Conservation (phyloP, 2,113 vertebrate species). For the Arvicanthis niloticus region DNA sequence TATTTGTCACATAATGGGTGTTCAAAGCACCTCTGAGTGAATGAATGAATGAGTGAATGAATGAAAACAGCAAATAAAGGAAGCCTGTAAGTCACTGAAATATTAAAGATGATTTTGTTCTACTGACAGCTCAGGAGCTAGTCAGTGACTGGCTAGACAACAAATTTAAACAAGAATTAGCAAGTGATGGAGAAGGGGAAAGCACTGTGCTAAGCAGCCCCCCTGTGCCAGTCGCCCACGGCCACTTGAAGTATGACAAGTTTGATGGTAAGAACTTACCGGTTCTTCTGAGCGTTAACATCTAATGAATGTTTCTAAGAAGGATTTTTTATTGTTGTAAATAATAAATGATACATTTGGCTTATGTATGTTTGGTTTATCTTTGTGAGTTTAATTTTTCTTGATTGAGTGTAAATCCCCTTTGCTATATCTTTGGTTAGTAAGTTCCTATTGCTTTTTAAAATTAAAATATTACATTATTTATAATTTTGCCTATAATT, state of each 20-base stretch:
- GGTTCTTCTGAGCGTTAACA: conserved; percentile 25
- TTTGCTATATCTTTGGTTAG: conserved; percentile 27
- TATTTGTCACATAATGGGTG: neutral
- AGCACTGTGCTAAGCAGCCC: neutral
- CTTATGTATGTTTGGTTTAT: conserved; percentile 54
- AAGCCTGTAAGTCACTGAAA: conserved; percentile 48
- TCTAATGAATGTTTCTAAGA: conserved; percentile 47
- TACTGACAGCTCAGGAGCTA: conserved; percentile 90
- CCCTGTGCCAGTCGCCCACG: conserved; percentile 61
- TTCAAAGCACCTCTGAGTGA: conserved; percentile 23
- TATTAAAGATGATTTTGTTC: conserved; percentile 64
- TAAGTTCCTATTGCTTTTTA: conserved; percentile 49
- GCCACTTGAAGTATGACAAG: conserved; percentile 80
- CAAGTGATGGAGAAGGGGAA: conserved; percentile 86
- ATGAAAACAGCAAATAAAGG: conserved; percentile 53
- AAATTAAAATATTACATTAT: conserved; percentile 57
- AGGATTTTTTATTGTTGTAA: conserved; percentile 47
- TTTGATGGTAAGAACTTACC: conserved; percentile 92
- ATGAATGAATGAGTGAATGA: neutral
- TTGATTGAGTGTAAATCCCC: conserved; percentile 56
- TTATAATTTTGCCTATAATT: conserved; percentile 62
- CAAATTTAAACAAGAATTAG: conserved; percentile 90
- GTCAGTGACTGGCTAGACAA: conserved; percentile 92
- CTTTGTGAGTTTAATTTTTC: conserved; percentile 69
- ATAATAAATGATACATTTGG: conserved; percentile 49